phyloP scores from a whole-genome alignment of 2,888 invertebrate species.

The Lithodes maja region DNA sequence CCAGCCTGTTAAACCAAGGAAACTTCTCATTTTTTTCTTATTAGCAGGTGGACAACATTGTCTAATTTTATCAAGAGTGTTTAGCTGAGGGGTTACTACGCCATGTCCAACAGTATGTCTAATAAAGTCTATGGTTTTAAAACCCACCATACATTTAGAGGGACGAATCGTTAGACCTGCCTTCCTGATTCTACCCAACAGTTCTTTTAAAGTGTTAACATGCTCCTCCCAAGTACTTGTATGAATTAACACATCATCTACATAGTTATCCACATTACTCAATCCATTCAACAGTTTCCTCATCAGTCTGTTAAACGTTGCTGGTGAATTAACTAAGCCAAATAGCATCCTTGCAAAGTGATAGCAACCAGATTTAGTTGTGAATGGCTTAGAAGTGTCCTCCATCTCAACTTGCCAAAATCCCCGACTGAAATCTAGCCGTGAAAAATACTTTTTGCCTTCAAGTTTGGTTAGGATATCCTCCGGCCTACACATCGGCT shows the following conservation, averaged over 20 bases:
- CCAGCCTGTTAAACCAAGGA: not conserved
- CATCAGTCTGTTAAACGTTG: not conserved
- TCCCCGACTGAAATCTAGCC: slow-evolving; percentile 1
- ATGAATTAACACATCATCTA: not conserved
- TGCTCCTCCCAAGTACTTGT: not conserved
- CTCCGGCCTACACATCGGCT: not conserved
- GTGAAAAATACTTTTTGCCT: not conserved
- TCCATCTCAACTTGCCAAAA: not conserved
- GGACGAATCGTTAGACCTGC: slow-evolving; percentile 8
- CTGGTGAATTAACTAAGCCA: not conserved
- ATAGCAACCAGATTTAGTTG: no score
- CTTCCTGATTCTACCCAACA: not conserved
- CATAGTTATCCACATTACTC: not conserved
- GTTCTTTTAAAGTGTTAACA: not conserved
- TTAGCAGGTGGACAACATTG: not conserved
- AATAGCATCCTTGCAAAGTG: not conserved
- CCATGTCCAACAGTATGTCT: not conserved
- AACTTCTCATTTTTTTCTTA: not conserved
- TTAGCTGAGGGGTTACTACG: not conserved
- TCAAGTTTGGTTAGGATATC: slow-evolving; percentile 5
- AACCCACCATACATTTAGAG: not conserved
- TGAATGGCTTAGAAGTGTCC: not conserved
- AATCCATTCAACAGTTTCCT: not conserved
- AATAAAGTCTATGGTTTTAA: not conserved
- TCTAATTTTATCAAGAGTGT: not conserved